Base-by-base conservation (phyloP, 2,113 vertebrate species). In the Tachysurus vachellii region DNA sequence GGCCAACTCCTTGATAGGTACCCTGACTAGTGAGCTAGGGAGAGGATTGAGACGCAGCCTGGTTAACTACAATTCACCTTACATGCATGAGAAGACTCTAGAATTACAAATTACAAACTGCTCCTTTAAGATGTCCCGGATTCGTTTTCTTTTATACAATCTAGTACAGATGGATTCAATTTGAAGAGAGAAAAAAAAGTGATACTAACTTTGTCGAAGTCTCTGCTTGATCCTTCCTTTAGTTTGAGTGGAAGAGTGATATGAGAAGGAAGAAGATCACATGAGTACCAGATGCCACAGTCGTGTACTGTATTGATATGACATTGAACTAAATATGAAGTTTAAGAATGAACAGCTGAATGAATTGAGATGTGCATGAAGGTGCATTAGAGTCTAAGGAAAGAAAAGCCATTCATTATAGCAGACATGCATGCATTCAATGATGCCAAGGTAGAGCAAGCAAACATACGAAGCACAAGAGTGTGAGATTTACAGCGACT, bases 201-300 rank as follows among this genome's bases (percentile, higher is more conserved):
- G 84, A 76, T 42, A 89, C 89, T 71, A 84, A 90, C 89, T 88
- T 90, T 68, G 88, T 87, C 5, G 88, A 31, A 4, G 89, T 80
- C 75, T 90, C 89, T 47, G 70, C 83, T 66, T 90, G 89, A 26
- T 90, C 89, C 81, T 90, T 90, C 84, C 89, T 90, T 89, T 87
- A 53, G 50, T 28, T 44, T 26, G 53, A 53, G 76, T 8, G 11
- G 54, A 28, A 77, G 42, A 57, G 44, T 19, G 50, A 76, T 21
- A 77, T 4, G 17, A 1, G 28, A 7, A 59, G 21, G 19, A 44
- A 81, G 19, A 44, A 81, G 12, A 59, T 7, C 31, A 81, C 79
- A 61, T 44, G 26, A 81, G 23, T 61, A 61, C 31, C 79, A 61
- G 2, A 81, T 81, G 11, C 17, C 13, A 42, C 56, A 36, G 54